Percentiles rank a stretch among this genome's conserved stretches.
Conservation (phyloP, 2,797 vertebrate species). For the Rhadinocentrus ornatus region DNA sequence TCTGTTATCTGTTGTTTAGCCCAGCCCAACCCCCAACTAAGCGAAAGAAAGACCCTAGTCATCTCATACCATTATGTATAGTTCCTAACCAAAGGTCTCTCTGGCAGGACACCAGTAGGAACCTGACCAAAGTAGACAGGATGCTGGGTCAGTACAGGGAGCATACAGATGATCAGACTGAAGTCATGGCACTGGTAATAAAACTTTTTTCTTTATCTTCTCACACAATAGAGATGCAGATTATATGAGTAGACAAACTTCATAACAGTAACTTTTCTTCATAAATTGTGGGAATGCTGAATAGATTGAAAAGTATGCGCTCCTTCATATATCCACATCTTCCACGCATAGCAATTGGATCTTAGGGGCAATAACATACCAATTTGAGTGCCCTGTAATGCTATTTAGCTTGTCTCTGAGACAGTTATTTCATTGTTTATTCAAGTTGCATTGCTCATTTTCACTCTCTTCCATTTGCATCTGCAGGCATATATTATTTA, state of each 20-base stretch:
- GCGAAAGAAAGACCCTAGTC: background rate
- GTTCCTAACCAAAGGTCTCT: background rate
- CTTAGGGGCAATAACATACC: background rate
- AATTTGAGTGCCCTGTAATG: background rate
- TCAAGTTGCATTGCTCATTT: background rate
- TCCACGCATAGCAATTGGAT: background rate
- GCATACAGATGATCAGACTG: conserved; percentile 87
- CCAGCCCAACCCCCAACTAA: background rate
- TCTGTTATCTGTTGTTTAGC: background rate
- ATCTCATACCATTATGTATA: background rate
- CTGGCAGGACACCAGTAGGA: conserved; percentile 90
- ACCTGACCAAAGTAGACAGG: conserved; percentile 90
- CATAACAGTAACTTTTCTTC: background rate
- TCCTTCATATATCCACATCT: background rate
- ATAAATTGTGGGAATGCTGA: background rate
- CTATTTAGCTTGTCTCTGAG: background rate
- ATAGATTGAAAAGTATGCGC: background rate
- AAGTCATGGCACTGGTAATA: conserved; percentile 89
- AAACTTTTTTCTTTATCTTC: background rate
- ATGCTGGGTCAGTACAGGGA: conserved; percentile 93
- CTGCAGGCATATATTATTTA: background rate
- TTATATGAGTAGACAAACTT: background rate
- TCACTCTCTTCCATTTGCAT: background rate
- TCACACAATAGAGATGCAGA: background rate
- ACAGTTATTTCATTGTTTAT: background rate